A percentile compares a stretch with the other conserved stretches of the same genome.
Conservation (phyloP, 1,140 invertebrate species). For the Nixonia krombeini region DNA sequence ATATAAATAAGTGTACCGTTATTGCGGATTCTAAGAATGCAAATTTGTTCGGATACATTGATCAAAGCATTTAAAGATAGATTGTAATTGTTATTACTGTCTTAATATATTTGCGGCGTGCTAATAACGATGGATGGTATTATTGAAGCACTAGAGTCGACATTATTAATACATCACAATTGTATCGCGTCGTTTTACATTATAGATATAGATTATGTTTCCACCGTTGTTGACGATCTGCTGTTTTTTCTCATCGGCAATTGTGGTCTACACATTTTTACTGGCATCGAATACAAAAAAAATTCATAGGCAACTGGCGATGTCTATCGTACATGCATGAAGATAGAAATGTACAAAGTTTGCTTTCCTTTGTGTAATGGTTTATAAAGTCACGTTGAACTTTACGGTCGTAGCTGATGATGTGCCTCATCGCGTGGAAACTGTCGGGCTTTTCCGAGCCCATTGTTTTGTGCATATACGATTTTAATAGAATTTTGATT, state of each 20-base stretch:
- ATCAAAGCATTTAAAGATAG: slow-evolving; percentile 49
- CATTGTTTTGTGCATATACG: not conserved
- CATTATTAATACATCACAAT: slow-evolving; percentile 28
- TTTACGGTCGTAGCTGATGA: slow-evolving; percentile 20
- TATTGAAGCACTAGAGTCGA: too few relatives aligned
- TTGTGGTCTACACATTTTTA: not conserved
- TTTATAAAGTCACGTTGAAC: too few relatives aligned
- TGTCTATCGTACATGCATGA: too few relatives aligned
- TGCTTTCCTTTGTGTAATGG: too few relatives aligned
- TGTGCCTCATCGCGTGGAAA: slow-evolving; percentile 35
- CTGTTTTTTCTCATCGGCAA: too few relatives aligned
- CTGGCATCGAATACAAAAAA: too few relatives aligned
- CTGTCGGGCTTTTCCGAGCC: slow-evolving; percentile 12
- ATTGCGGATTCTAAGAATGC: slow-evolving; percentile 22
- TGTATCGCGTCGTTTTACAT: not conserved
- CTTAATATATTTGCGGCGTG: slow-evolving; percentile 21
- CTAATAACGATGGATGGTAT: too few relatives aligned
- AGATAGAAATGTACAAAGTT: not conserved
- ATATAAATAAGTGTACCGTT: slow-evolving; percentile 17
- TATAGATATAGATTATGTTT: too few relatives aligned
- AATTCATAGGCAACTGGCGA: not conserved
- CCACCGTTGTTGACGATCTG: too few relatives aligned
- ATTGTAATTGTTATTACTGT: slow-evolving; percentile 42
- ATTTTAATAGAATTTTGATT: not conserved
- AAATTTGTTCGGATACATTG: slow-evolving; percentile 27